Percentiles rank a stretch among this genome's conserved stretches.
Conservation (phyloP, 1,140 invertebrate genomes). For the Meloidogyne exigua region DNA sequence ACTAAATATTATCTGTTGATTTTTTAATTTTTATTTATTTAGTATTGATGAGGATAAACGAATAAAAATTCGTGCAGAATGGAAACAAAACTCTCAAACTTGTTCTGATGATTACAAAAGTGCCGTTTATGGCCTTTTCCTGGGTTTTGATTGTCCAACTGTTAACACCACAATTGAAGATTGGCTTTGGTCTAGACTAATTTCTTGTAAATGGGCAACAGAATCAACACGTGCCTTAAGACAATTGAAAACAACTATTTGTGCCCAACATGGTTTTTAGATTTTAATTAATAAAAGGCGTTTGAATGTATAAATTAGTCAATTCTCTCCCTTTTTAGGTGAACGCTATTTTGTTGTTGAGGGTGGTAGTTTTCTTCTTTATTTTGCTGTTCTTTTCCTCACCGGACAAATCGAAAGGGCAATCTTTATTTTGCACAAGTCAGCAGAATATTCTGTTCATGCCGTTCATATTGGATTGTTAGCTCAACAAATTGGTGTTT, state of each 20-base stretch:
- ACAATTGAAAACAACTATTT: conserved; percentile 53
- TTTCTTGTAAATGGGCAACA: conserved; percentile 37
- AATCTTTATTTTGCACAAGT: conserved; percentile 41
- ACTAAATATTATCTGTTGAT: too few relatives aligned
- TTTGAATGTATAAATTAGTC: too few relatives aligned
- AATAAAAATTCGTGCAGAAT: conserved; percentile 55
- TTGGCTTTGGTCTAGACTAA: conserved; percentile 58
- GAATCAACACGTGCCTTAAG: conserved; percentile 41
- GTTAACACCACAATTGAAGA: conserved; percentile 55
- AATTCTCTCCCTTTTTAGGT: too few relatives aligned
- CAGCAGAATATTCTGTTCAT: conserved; percentile 30
- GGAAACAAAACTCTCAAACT: conserved; percentile 42
- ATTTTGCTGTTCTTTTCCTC: conserved; percentile 56
- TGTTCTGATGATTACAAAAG: conserved; percentile 48
- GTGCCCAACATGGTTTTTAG: conserved; percentile 51
- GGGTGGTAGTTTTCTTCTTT: conserved; percentile 41
- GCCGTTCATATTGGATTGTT: conserved; percentile 57
- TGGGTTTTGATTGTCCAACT: conserved; percentile 47
- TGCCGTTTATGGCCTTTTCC: conserved; percentile 51
- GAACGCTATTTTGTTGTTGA: conserved; percentile 57
- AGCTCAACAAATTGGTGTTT: conserved; percentile 39
- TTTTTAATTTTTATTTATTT: conserved; percentile 20
- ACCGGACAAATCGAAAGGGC: conserved; percentile 60
- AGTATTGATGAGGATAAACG: conserved; percentile 51
- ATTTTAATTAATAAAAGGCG: not conserved